Conservation (phyloP, 2,797 vertebrate genomes). For the Acanthopagrus latus region DNA sequence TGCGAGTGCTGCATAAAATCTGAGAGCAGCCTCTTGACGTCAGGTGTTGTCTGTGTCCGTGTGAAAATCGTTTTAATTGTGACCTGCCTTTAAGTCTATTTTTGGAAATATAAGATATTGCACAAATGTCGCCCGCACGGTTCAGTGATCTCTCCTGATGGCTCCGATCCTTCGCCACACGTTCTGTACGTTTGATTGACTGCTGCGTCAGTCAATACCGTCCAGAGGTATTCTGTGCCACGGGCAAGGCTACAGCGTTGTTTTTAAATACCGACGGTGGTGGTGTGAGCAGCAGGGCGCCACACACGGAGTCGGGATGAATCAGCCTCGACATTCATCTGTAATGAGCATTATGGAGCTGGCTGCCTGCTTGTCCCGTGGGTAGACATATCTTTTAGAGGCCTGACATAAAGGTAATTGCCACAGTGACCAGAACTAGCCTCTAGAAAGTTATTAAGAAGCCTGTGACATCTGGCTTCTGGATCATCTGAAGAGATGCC, state of each 20-base stretch:
- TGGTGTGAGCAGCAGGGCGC: constrained; percentile 36
- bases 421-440: constrained; percentile 85
- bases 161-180: neutral
- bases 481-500: constrained; percentile 79
- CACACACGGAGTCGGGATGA: constrained; percentile 66
- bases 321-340: constrained; percentile 77
- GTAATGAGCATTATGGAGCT: constrained; percentile 82
- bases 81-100: neutral
- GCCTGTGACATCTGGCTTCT: constrained; percentile 81
- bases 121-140: neutral
- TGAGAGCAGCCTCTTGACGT: constrained; percentile 2
- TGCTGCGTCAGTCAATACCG: constrained; percentile 31
- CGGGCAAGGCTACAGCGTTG: no score
- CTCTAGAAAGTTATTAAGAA: constrained; percentile 88
- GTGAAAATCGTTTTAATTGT: neutral
- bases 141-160: neutral
- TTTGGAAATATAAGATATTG: neutral
- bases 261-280: constrained; percentile 42
- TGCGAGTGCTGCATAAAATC: constrained; percentile 18
- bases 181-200: constrained; percentile 9
- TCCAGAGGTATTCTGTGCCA: constrained; percentile 15
- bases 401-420: constrained; percentile 89
- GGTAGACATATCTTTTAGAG: constrained; percentile 87
- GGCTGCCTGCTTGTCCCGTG: constrained; percentile 81
- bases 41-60: neutral